phyloP scores from a whole-genome alignment of 2,888 invertebrate species.

The Craniophora ligustri region DNA sequence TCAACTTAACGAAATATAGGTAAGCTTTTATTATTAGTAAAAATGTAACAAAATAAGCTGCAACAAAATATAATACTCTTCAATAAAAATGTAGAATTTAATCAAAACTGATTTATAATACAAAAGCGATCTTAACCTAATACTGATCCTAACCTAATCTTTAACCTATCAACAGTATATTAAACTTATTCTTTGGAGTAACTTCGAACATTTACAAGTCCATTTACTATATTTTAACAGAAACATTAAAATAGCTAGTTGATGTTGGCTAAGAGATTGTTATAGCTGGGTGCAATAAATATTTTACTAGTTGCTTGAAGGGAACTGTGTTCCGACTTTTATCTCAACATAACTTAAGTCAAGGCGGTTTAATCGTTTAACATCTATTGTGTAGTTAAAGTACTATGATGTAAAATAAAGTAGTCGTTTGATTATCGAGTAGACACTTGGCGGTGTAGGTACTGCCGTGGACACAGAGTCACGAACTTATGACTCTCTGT shows the following conservation, averaged over 20 bases:
- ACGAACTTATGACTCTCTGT: too few relatives aligned
- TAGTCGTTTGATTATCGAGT: too few relatives aligned
- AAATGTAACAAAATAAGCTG: constrained; percentile 20
- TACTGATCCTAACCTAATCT: constrained; percentile 47
- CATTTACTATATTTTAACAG: constrained; percentile 33
- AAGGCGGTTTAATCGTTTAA: constrained; percentile 4
- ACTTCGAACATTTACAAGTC: constrained; percentile 44
- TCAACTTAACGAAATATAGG: too few relatives aligned
- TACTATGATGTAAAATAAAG: too few relatives aligned
- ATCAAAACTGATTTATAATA: constrained; percentile 40
- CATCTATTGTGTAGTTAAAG: not conserved
- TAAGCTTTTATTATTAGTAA: not conserved
- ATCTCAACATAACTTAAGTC: not conserved
- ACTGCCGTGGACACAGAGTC: too few relatives aligned
- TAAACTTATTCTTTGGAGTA: constrained; percentile 47
- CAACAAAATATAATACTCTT: constrained; percentile 32
- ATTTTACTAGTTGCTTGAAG: not conserved
- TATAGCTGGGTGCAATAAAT: constrained; percentile 6
- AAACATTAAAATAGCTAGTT: constrained; percentile 42
- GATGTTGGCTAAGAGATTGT: constrained; percentile 25
- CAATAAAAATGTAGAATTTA: constrained; percentile 17
- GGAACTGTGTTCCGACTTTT: not conserved
- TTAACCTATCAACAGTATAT: constrained; percentile 51
- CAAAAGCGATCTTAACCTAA: constrained; percentile 54
- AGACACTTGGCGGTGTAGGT: too few relatives aligned